These are phyloP conservation scores for Pleuronectes platessa DNA, from an alignment of 2,113 vertebrate species.

Conservation along the genomic window DNA sequence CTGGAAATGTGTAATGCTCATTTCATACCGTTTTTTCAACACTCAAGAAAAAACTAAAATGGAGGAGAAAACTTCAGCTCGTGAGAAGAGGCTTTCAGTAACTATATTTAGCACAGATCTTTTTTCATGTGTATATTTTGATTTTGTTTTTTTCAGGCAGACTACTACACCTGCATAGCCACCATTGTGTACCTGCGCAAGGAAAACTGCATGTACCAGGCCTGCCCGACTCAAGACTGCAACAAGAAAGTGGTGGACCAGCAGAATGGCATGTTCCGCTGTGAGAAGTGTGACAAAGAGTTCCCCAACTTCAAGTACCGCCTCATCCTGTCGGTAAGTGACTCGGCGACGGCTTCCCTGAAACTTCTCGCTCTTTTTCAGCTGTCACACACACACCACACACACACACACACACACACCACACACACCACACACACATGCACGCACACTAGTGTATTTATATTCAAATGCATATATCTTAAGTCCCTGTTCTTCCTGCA, in stretches of 20 bases:
- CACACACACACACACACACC: too few species aligned
- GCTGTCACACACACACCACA: too few species aligned
- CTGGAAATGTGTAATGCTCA: constrained; percentile 27
- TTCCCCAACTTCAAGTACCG: constrained; percentile 98
- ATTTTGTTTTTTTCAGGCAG: constrained; percentile 81
- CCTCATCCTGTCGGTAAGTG: constrained; percentile 94
- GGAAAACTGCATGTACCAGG: constrained; percentile 96
- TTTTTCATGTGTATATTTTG: neutral
- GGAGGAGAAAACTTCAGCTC: neutral
- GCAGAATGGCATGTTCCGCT: constrained; percentile 94
- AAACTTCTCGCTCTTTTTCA: neutral
- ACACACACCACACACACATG: too few species aligned
- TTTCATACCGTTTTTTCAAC: too few species aligned
- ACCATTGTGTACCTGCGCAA: constrained; percentile 94
- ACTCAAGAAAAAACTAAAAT: neutral
- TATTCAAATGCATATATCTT: constrained; percentile 3
- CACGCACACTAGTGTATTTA: neutral
- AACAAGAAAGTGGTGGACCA: constrained; percentile 98
- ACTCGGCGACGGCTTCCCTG: neutral
- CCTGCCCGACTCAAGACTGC: constrained; percentile 93
- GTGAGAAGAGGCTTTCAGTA: neutral
- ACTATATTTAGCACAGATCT: neutral
- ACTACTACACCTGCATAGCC: constrained; percentile 92
- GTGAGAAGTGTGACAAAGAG: constrained; percentile 95
- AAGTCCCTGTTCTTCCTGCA: neutral